A percentile compares a stretch with the other conserved stretches of the same genome.
These are phyloP conservation scores for Apteryx owenii DNA, from an alignment of 2,113 vertebrate genomes.

Conservation along the genomic window DNA sequence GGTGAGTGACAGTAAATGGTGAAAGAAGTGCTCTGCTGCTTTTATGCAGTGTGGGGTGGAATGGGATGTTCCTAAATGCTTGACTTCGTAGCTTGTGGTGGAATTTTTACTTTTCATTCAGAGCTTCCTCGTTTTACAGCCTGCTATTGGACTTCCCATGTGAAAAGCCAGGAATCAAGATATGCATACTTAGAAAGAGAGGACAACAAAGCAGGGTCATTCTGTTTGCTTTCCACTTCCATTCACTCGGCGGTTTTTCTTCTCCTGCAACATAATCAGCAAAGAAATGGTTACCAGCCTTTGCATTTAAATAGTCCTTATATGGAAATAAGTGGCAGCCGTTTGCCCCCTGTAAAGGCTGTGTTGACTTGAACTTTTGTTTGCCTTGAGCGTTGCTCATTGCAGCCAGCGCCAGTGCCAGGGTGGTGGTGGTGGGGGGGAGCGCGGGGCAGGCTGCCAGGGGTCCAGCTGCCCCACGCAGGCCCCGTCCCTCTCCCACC, in stretches of 20 bases:
- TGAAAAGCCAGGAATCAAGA: neutral
- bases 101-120: neutral
- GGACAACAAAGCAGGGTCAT: neutral
- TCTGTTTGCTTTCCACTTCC: neutral
- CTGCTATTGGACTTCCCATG: neutral
- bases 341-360: neutral
- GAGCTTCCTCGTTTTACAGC: neutral
- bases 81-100: neutral
- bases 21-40: neutral
- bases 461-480: too few species aligned
- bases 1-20: neutral
- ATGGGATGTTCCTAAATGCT: fast-evolving
- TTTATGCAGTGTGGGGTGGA: fast-evolving
- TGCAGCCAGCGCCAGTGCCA: neutral
- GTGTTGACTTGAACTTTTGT: neutral
- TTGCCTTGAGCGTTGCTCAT: neutral
- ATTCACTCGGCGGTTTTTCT: neutral
- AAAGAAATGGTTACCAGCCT: neutral
- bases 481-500: neutral
- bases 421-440: fast-evolving
- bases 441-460: neutral
- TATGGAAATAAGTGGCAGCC: neutral
- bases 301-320: neutral
- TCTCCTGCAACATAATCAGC: neutral
- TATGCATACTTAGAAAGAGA: neutral